phyloP scores from a whole-genome alignment of 2,113 vertebrate species.

The Charadrius vociferus region DNA sequence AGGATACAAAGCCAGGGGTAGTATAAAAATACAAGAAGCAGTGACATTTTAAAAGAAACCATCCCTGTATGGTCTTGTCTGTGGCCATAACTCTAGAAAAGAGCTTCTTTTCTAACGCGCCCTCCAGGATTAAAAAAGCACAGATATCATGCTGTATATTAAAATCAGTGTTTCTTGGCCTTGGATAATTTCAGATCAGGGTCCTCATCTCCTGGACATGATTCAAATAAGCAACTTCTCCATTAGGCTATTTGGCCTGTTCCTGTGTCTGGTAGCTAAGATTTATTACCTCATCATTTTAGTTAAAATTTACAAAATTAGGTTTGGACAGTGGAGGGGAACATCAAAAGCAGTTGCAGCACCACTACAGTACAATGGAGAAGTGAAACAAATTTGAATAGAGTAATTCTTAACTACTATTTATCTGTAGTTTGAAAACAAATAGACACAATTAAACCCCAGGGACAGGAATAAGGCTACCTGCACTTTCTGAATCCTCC shows the following conservation, averaged over 20 bases:
- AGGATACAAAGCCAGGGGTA: background rate
- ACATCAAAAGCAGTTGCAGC: background rate
- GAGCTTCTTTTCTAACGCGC: background rate
- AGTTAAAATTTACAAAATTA: constrained; percentile 9
- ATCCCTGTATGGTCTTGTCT: background rate
- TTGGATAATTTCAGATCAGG: background rate
- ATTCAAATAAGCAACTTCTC: constrained; percentile 38
- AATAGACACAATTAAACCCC: background rate
- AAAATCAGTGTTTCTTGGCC: constrained; percentile 17
- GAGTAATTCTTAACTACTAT: background rate
- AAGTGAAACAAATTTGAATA: background rate
- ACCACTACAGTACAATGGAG: background rate
- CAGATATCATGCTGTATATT: background rate
- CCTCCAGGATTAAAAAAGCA: background rate
- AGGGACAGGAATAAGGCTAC: background rate
- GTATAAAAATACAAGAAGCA: background rate
- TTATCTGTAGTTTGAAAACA: background rate
- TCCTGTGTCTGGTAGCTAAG: background rate
- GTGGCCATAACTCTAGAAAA: background rate
- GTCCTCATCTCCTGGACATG: background rate
- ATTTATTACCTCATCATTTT: constrained; percentile 3
- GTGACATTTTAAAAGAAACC: background rate
- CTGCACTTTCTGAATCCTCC: background rate
- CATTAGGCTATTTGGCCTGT: background rate
- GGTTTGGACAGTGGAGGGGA: background rate